Conservation (phyloP, 2,113 vertebrate genomes). For the Forbesichthys papilliferus region DNA sequence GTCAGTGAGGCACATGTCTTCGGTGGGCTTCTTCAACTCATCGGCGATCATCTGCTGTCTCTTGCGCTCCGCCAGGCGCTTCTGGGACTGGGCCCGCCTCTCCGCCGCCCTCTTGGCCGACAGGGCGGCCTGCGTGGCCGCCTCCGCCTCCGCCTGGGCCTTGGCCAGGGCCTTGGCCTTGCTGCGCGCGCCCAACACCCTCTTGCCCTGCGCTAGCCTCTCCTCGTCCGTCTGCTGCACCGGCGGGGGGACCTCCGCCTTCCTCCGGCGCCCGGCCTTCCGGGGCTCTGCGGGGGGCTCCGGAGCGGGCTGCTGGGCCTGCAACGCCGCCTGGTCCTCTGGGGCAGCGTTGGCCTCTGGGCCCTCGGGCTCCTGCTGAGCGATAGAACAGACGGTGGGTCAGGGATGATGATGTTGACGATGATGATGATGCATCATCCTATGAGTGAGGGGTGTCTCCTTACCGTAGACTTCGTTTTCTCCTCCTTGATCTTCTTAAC, state of each 20-base stretch:
- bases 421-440: neutral
- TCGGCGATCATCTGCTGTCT: conserved; percentile 90
- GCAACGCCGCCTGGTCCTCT: conserved; percentile 27
- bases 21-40: conserved; percentile 93
- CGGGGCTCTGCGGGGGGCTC: conserved; percentile 53
- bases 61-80: conserved; percentile 86
- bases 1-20: conserved; percentile 95
- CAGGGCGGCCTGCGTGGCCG: conserved; percentile 67
- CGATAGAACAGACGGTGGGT: neutral
- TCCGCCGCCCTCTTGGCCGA: conserved; percentile 80
- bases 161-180: conserved; percentile 84
- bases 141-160: conserved; percentile 79
- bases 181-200: conserved; percentile 74
- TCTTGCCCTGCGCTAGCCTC: conserved; percentile 65
- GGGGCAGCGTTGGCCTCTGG: conserved; percentile 40
- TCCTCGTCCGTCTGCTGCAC: conserved; percentile 60
- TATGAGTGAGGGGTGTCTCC: neutral
- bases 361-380: conserved; percentile 66
- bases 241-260: conserved; percentile 34
- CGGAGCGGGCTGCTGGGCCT: conserved; percentile 12
- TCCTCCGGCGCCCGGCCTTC: conserved; percentile 72
- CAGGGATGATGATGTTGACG: neutral
- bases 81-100: conserved; percentile 79
- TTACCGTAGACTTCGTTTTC: conserved; percentile 86
- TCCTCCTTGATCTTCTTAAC: conserved; percentile 79